Evolutionary conservation across 2,888 invertebrate genomes (phyloP), one percentile per base, ranked within the genome.

Genomic region (Drosophila paramelanica): DNA sequence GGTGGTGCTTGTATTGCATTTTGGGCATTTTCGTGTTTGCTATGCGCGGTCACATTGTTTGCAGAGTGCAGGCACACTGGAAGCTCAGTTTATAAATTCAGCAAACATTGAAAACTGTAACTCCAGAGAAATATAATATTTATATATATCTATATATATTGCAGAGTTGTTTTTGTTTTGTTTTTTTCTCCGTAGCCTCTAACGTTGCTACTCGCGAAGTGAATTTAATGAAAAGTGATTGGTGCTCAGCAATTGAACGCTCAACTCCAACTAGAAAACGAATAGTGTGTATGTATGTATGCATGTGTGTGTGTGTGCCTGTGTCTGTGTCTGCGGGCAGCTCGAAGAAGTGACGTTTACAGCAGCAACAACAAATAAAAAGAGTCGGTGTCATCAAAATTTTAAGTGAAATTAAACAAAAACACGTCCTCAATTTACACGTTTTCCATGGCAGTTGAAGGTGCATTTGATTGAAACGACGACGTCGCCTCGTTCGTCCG

Each of bases 261-360:
- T 46, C 20, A 31, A 66, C 27, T 72, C 60, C 71, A 71, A 74
- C 23, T 11, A 61, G 69, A 74, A 76, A 61, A 58, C 61, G 45
- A 51, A 51, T 58, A 59, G 42, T 74, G 58, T 66, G 27, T 50
- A 13, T 45, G 42, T 20, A 42, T 59, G 52, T 50, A 57, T 25
- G 25, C 6, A 6, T 69, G 62, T 59, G 46, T 39, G n/a, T 47
- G 41, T 66, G 47, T 20, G 20, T 69, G 49, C 23, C 43, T 69
- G 60, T 69, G 62, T 65, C 17, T 47, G 67, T 67, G 65, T 69
- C 67, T 86, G 68, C 55, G 73, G 64, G 46, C 52, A 76, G 61
- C 42, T 71, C 52, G 43, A 75, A 79, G 53, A 79, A 77, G 83
- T 81, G 87, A 86, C 87, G 87, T 81, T 81, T 86, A 77, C 87